Evolutionary conservation across 2,888 invertebrate genomes (phyloP).

Genomic region (Xestobium rufovillosum): DNA sequence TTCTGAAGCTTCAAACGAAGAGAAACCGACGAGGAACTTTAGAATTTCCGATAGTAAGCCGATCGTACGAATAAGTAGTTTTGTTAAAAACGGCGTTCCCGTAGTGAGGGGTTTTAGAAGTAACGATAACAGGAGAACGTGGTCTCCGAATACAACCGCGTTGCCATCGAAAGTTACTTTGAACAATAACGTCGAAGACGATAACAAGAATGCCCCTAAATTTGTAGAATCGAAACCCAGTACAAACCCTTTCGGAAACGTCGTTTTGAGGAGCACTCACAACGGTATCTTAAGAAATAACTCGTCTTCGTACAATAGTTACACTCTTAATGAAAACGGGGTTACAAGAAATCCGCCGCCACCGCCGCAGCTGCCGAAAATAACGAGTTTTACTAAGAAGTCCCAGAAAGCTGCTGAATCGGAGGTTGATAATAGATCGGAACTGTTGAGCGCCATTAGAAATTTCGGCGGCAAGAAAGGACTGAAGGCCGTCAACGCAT

Average conservation of each 20-base stretch:
- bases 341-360: constrained; percentile 32
- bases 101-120: constrained; percentile 39
- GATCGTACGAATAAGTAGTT: constrained; percentile 32
- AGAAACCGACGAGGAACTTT: constrained; percentile 22
- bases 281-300: background rate
- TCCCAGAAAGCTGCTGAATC: constrained; percentile 20
- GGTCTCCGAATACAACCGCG: constrained; percentile 29
- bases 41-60: constrained; percentile 24
- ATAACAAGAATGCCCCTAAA: constrained; percentile 1
- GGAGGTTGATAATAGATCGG: constrained; percentile 53
- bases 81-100: constrained; percentile 31
- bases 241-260: constrained; percentile 21
- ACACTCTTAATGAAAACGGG: constrained; percentile 10
- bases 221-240: constrained; percentile 13
- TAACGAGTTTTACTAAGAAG: constrained; percentile 27
- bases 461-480: constrained; percentile 53
- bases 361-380: constrained; percentile 36
- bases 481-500: constrained; percentile 33
- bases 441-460: constrained; percentile 62
- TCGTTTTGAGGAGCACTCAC: constrained; percentile 23
- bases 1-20: constrained; percentile 20
- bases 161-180: constrained; percentile 29
- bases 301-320: background rate
- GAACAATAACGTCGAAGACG: constrained; percentile 14
- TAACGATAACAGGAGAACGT: constrained; percentile 23